phyloP scores from a whole-genome alignment of 2,797 vertebrate species.

The Siniperca undulata region DNA sequence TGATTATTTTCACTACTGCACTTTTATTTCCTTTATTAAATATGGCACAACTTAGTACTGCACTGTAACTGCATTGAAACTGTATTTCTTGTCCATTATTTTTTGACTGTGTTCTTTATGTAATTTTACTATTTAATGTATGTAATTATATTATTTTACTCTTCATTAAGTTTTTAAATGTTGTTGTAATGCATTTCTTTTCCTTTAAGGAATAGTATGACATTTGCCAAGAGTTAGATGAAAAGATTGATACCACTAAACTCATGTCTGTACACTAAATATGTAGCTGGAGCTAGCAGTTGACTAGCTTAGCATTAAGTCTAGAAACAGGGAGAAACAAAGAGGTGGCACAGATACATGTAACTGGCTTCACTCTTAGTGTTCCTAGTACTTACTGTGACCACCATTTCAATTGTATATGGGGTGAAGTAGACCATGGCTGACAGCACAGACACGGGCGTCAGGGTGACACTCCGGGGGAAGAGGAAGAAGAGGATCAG shows the following conservation, averaged over 20 bases:
- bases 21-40: not conserved
- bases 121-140: not conserved
- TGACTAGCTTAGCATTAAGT: not conserved
- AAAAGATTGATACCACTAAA: too few species aligned
- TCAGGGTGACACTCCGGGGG: constrained; percentile 86
- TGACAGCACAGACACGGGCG: constrained; percentile 86
- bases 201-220: not conserved
- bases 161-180: not conserved
- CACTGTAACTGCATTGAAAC: too few species aligned
- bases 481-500: constrained; percentile 91
- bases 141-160: not conserved
- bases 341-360: not conserved
- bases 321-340: not conserved
- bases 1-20: not conserved
- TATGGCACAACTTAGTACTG: too few species aligned
- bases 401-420: constrained; percentile 75
- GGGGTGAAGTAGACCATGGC: constrained; percentile 81
- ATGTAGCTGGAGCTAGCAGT: not conserved
- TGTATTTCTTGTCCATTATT: too few species aligned
- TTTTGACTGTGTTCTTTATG: too few species aligned
- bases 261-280: too few species aligned
- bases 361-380: not conserved
- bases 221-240: not conserved
- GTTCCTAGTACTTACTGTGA: constrained; percentile 82
- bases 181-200: not conserved